Conservation (phyloP, 2,797 vertebrate genomes). For the Gymnothorax javanicus region DNA sequence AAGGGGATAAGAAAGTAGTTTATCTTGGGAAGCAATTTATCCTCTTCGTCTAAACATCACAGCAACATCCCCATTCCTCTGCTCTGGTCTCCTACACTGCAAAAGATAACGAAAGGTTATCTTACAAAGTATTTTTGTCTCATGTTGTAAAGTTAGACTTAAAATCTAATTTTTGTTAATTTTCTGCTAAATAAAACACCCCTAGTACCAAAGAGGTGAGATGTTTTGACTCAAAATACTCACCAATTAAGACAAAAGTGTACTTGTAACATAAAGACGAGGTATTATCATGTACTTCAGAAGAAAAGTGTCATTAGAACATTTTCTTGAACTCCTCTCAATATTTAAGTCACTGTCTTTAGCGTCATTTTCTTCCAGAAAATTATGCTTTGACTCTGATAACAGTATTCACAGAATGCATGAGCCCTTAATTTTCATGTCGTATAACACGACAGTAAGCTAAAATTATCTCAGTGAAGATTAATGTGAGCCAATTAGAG, state of each 20-base stretch:
- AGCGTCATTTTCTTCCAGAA: background rate
- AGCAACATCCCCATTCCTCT: background rate
- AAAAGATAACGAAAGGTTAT: background rate
- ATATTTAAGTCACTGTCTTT: background rate
- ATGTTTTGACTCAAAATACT: background rate
- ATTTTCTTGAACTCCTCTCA: background rate
- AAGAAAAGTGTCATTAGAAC: too few species aligned
- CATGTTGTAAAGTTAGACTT: too few species aligned
- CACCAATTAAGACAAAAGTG: background rate
- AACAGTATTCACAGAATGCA: background rate
- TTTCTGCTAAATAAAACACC: too few species aligned
- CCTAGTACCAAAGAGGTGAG: too few species aligned
- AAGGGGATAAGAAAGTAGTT: constrained; percentile 44
- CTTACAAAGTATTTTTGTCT: too few species aligned
- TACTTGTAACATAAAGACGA: too few species aligned
- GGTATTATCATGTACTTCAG: too few species aligned
- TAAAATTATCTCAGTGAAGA: constrained; percentile 2
- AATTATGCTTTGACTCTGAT: background rate
- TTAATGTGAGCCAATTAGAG: background rate
- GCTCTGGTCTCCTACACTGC: background rate
- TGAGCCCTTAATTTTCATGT: background rate
- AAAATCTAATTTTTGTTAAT: too few species aligned
- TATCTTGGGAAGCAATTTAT: constrained; percentile 48
- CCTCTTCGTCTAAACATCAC: constrained; percentile 45
- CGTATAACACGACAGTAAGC: background rate